A percentile compares a stretch with the other conserved stretches of the same genome.
These are phyloP conservation scores for Salvator merianae DNA, from an alignment of 2,113 vertebrate genomes.

Conservation along the genomic window DNA sequence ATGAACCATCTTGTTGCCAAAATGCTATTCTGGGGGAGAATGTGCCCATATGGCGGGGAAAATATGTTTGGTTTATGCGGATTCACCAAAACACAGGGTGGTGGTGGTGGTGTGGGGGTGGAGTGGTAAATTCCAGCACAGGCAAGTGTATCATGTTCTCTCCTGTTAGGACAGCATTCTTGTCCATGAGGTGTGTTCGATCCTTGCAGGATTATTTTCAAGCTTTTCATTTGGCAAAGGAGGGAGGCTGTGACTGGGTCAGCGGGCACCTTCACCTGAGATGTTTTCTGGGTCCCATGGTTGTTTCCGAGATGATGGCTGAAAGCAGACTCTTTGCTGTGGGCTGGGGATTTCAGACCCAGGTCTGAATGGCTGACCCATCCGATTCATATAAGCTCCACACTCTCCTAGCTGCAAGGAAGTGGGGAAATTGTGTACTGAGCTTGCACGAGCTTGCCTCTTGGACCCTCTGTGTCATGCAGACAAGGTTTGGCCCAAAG, in stretches of 20 bases:
- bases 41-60: slow-evolving; percentile 55
- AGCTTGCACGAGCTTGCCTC: no score
- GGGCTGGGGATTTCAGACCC: not conserved
- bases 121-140: slow-evolving; percentile 43
- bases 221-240: slow-evolving; percentile 21
- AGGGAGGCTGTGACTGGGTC: not conserved
- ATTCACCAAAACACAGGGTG: slow-evolving; percentile 51
- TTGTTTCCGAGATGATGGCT: not conserved
- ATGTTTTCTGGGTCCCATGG: not conserved
- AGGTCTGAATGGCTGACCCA: no score
- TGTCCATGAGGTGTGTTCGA: slow-evolving; percentile 40
- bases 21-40: slow-evolving; percentile 49
- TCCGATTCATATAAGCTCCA: no score
- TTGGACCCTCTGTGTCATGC: no score
- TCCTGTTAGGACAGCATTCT: slow-evolving; percentile 64
- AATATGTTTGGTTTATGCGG: slow-evolving; percentile 53
- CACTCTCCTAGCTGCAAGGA: not conserved
- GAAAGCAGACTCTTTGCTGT: not conserved
- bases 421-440: not conserved
- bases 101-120: not conserved
- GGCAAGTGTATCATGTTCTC: slow-evolving; percentile 49
- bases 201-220: slow-evolving; percentile 46
- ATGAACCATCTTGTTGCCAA: slow-evolving; percentile 43
- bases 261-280: not conserved
- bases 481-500: not conserved